These are phyloP conservation scores for Agapornis roseicollis DNA, from an alignment of 2,113 vertebrate species.

Conservation along the genomic window DNA sequence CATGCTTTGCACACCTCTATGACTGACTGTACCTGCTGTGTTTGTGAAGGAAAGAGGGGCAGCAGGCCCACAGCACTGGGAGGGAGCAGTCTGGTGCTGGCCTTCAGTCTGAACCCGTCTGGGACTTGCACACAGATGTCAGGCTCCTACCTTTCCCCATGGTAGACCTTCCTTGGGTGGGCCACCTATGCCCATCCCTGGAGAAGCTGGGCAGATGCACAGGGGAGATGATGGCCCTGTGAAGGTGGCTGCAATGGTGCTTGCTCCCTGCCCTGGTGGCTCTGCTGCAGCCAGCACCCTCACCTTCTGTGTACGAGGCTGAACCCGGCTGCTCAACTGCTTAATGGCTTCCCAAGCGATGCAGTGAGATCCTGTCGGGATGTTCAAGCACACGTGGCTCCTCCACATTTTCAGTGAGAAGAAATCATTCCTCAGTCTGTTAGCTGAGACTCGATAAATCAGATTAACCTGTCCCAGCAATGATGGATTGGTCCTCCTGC, in stretches of 20 bases:
- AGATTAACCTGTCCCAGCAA: background rate
- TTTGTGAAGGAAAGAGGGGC: background rate
- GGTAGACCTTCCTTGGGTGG: background rate
- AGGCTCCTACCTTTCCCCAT: background rate
- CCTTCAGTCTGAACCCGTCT: background rate
- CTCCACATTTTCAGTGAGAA: background rate
- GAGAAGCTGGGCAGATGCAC: background rate
- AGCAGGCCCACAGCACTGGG: background rate
- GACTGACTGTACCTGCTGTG: background rate
- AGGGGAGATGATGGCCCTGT: background rate
- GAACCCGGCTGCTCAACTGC: background rate
- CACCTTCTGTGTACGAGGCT: accelerated
- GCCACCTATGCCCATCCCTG: background rate
- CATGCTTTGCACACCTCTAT: background rate
- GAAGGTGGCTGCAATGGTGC: accelerated
- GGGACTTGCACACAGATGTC: background rate
- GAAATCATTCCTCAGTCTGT: background rate
- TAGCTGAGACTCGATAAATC: background rate
- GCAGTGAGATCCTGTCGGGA: background rate
- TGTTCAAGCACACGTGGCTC: background rate
- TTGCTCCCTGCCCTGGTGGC: accelerated
- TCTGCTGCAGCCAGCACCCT: background rate
- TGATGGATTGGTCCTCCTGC: background rate
- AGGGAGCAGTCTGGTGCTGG: background rate
- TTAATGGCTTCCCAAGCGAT: background rate